These are phyloP conservation scores for Caenorhabditis imperialis DNA, from an alignment of 2,888 invertebrate genomes.

Conservation along the genomic window DNA sequence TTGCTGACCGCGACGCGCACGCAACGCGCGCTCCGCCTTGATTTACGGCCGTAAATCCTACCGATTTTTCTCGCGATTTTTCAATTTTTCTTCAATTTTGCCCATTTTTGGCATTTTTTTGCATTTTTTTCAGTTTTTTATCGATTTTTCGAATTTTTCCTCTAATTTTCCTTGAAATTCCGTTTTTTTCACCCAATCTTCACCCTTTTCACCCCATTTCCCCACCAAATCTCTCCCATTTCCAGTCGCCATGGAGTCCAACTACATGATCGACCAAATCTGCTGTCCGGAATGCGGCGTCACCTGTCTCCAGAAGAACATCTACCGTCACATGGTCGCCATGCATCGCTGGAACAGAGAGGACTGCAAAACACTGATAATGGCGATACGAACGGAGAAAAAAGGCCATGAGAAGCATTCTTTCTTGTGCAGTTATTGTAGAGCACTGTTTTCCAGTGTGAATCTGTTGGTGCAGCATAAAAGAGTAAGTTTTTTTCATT, in stretches of 20 bases:
- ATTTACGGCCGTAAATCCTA: slow-evolving; percentile 57
- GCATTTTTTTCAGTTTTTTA: too few relatives aligned
- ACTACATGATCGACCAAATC: slow-evolving; percentile 30
- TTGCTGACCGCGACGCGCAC: slow-evolving; percentile 39
- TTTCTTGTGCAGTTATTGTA: slow-evolving; percentile 27
- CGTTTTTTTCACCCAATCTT: neutral
- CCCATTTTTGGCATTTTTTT: neutral
- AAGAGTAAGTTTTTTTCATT: slow-evolving; percentile 18
- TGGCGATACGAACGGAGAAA: slow-evolving; percentile 37
- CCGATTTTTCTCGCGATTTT: slow-evolving; percentile 11
- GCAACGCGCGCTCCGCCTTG: slow-evolving; percentile 20
- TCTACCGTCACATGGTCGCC: slow-evolving; percentile 42
- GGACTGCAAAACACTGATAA: slow-evolving; percentile 33
- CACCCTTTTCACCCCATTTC: neutral
- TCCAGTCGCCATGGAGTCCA: neutral
- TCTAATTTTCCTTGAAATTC: neutral
- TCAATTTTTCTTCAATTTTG: too few relatives aligned
- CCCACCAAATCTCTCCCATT: neutral
- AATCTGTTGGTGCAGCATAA: slow-evolving; percentile 26
- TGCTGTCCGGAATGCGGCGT: slow-evolving; percentile 38
- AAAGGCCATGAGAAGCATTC: slow-evolving; percentile 17
- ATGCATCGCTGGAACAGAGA: slow-evolving; percentile 37
- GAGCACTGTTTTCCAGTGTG: slow-evolving; percentile 10
- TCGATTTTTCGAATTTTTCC: neutral
- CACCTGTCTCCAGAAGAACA: slow-evolving; percentile 45